Evolutionary conservation across 2,113 vertebrate genomes (phyloP), one percentile per base, ranked within the genome.

Genomic region (Cephalopholis sonnerati): DNA sequence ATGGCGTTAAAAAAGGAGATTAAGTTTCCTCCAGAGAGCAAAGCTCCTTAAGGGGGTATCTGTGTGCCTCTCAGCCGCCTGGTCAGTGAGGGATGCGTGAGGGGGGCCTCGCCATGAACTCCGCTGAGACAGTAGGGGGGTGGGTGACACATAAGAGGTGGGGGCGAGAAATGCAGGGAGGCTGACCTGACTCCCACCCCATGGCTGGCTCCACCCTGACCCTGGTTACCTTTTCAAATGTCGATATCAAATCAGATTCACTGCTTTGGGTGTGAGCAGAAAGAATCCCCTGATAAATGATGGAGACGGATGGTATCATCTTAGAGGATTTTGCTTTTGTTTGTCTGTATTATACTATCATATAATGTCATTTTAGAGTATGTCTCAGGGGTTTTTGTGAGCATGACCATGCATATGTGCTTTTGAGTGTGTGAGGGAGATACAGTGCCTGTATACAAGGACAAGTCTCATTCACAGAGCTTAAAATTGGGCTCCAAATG

Each of bases 1-100:
- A 94, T 93, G 92, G 93, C 91, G 94, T 93, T 95, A 92, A 94
- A 95, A 94, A 94, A 95, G 93, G 90, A 95, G 95, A 96, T 96
- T 96, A 96, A 95, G 93, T 96, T 96, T 95, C 93, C 94, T 95
- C 92, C 91, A 88, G 94, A 93, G 94, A 94, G 95, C 90, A 96
- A 96, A 95, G 93, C 95, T 95, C 91, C 94, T 95, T 96, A 95
- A 93, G 93, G 93, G 93, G 94, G 92, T 95, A 96, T 96, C 95
- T 95, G 84, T 94, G 91, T 93, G 94, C 94, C 93, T 95, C 93
- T 94, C 92, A 94, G 89, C 89, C 66, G 92, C 93, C 93, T 93
- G 95, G 95, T 95, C 95, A 95, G 94, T 94, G 83, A 93, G 91
- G 92, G 91, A 92, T 86, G 86, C 83, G 4, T 57, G 61, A 89